Base-by-base conservation (phyloP, 2,113 vertebrate species). In the Trinectes maculatus region DNA sequence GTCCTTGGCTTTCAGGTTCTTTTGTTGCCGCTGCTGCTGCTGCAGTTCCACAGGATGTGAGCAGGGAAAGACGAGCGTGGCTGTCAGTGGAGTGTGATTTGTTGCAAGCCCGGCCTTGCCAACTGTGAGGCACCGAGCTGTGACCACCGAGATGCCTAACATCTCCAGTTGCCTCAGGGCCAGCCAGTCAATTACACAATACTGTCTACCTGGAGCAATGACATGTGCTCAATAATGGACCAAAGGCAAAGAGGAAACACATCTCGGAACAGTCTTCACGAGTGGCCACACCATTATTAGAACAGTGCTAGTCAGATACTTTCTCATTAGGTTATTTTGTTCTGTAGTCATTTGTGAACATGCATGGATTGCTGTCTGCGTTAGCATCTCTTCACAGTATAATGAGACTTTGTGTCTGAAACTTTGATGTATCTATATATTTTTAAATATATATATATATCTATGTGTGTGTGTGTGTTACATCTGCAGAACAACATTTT, bases 161-260 rank as follows among this genome's bases (percentile, higher is more conserved):
- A 81, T 88, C 87, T 88, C 85, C 87, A 83, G 80, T 82, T 82
- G 87, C 89, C 87, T 85, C 72, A 52, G 87, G 88, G 88, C 84
- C 89, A 89, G 79, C 85, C 84, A 91, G 90, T 91, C 85, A 90
- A 85, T 84, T 91, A 89, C 85, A 91, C 85, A 87, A 84, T 67
- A 82, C 77, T 86, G 85, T 77, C 74, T 86, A 86, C 74, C 85
- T 74, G 48, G 66, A 86, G 84, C 84, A 79, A 79, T 58, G 75
- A 62, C 82, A 85, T 87, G 67, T 65, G 69, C 77, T 85, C 87
- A 81, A 75, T 82, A 83, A 89, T 77, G 77, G 82, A 82, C 75
- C 64, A 79, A 74, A 63, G 49, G 63, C 68, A 79, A 59, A 59
- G 31, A 73, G 44, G 62, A 71, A 78, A 76, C 65, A 26, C 49